Evolutionary conservation across 2,797 vertebrate genomes (phyloP), one percentile per base, ranked within the genome.

Genomic region (Ctenosaura bakeri): DNA sequence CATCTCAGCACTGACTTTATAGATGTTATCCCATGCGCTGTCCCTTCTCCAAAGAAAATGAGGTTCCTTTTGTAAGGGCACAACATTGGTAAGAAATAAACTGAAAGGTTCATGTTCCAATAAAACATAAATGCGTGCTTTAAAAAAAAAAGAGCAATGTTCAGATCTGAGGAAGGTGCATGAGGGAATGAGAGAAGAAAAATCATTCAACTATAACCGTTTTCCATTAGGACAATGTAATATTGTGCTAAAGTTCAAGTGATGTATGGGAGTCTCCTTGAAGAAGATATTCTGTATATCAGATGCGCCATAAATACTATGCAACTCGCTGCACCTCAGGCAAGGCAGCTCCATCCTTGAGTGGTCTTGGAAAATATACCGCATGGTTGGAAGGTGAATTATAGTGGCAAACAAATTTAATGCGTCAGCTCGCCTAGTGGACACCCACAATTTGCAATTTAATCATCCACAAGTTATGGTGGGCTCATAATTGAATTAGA

Each of bases 361-460:
- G 0, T 16, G 83, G 92, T 87, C 88, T 88, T 87, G 56, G 90
- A 93, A 95, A 94, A 94, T 82, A 89, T 1, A 93, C 62, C 62
- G 79, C 0, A 7, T 52, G 64, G 64, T 89, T 80, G 62, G 79
- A 93, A 71, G 86, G 91, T 95, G 94, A 96, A 87, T 97, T 95
- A 96, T 92, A 93, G 91, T 90, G 86, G 86, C 94, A 93, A 95
- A 90, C 90, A 91, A 85, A 91, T 92, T 95, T 91, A 94, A 95
- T 94, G 85, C 50, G 93, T 94, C 92, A 93, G 93, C 92, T 94
- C 87, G 83, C 93, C 94, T 88, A 9, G 81, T 91, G 94, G 95
- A 97, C 96, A 97, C 93, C 94, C 95, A 95, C 95, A 93, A 97
- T 97, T 96, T 97, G 96, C 93, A 96, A 94, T 96, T 95, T 96